Evolutionary conservation across 2,888 invertebrate genomes (phyloP), one percentile per base, ranked within the genome.

Genomic region (Stenolophus ochropezus): DNA sequence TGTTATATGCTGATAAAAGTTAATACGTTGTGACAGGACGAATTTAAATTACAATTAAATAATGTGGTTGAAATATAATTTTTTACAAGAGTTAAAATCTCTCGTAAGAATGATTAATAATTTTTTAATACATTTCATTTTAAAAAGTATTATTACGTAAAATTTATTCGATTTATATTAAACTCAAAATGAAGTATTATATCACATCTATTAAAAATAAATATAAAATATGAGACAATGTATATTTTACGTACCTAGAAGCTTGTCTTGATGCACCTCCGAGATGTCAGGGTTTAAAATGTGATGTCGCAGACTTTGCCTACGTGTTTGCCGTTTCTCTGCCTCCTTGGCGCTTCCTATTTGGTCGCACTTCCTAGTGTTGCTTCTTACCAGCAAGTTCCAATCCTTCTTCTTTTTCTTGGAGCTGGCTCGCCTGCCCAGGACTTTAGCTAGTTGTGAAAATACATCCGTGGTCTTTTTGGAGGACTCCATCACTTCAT

Each of bases 351-450:
- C 93, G 21, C 93, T 93, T 0, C 96, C 97, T 84, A 97, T 97
- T 0, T 96, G 97, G 89, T 97, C 94, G 0, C 91, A 90, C 0
- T 90, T 90, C 3, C 92, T 86, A 0, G 95, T 95, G 85, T 93
- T 95, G 83, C 93, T 93, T 3, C 95, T 91, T 0, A 96, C 96
- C 84, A 95, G 89, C 0, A 94, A 94, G 87, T 97, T 97, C 97
- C 97, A 97, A 86, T 97, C 96, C 82, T 93, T 94, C 87, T 93
- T 94, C 84, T 90, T 90, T 82, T 88, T 89, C 85, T 91, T 92
- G 73, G 87, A 87, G 74, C 90, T 90, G 1, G 89, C 87, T 83
- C 92, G 91, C 83, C 93, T 91, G 0, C 94, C 95, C 83, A 97
- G 94, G 2, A 94, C 96, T 85, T 93, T 94, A 0, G 96, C 96